phyloP scores from a whole-genome alignment of 2,113 vertebrate genomes.

The Scalopus aquaticus region DNA sequence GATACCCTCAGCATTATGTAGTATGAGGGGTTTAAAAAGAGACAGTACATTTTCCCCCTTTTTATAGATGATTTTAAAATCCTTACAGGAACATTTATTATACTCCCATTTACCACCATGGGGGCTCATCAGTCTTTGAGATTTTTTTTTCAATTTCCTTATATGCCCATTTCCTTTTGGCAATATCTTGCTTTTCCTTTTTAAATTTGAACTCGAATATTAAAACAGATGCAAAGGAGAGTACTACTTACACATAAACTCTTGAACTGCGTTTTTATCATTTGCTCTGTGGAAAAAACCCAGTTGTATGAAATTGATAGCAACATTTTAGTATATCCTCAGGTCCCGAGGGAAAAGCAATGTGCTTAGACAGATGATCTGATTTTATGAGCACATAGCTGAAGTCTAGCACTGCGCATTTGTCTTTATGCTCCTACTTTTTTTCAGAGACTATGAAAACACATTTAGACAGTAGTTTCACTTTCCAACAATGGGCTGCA shows the following conservation, averaged over 20 bases:
- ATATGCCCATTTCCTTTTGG: constrained; percentile 69
- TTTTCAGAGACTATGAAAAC: constrained; percentile 77
- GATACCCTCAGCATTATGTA: constrained; percentile 64
- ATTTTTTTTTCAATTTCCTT: constrained; percentile 70
- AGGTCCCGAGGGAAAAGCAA: constrained; percentile 69
- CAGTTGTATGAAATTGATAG: constrained; percentile 83
- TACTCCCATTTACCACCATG: constrained; percentile 63
- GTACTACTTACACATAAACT: constrained; percentile 81
- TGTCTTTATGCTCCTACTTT: constrained; percentile 77
- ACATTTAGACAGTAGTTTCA: constrained; percentile 68
- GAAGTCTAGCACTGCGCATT: constrained; percentile 73
- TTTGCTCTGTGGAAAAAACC: constrained; percentile 76
- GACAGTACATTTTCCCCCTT: constrained; percentile 52
- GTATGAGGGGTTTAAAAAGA: constrained; percentile 60
- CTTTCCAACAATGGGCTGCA: constrained; percentile 62
- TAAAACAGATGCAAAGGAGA: constrained; percentile 78
- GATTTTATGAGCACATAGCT: constrained; percentile 81
- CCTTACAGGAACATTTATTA: constrained; percentile 71
- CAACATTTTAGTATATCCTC: constrained; percentile 79
- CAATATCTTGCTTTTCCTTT: constrained; percentile 66
- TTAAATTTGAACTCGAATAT: constrained; percentile 75
- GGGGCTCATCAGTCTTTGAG: constrained; percentile 58
- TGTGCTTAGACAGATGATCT: constrained; percentile 79
- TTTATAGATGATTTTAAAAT: constrained; percentile 68
- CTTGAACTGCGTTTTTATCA: constrained; percentile 83